Base-by-base conservation (phyloP, 2,888 invertebrate genomes). In the Eubasilissa splendida region DNA sequence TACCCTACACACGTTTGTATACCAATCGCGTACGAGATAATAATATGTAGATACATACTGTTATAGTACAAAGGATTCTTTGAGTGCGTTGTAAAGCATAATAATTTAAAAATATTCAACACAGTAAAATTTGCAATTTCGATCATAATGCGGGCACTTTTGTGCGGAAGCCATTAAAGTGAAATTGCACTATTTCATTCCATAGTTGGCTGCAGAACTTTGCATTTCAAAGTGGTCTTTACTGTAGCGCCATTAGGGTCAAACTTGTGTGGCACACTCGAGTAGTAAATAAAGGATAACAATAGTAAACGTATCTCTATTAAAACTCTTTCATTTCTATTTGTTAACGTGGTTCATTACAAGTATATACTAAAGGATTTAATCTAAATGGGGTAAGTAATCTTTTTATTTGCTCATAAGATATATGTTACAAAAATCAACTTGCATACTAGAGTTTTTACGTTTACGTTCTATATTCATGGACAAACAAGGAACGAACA, bases 151-250 rank as follows among this genome's bases (percentile, higher is more conserved):
- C 74, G 79, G 74, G 74, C 65, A 79, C 74, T 75, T 58, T 79
- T 65, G 50, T 54, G 22, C 73, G 65, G 73, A 79, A 74, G 50
- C 73, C 31, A 79, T 79, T 79, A 79, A 75, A 79, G 31, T 58
- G 14, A 66, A 74, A 79, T 75, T 63, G 59, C 73, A 60, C 52
- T 33, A 60, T 78, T 78, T 78, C 10, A 75, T 59, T 59, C 59
- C 50, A 60, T 58, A 75, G 60, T 59, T 50, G 52, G 60, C 59
- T 50, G 52, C 56, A 75, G 74, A 52, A 76, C 75, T 75, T 59
- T 75, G 65, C 76, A 81, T 81, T 79, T 81, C 78, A 77, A 78
- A 78, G 75, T 81, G 77, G 81, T 68, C 77, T 60, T 76, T 81
- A 75, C 68, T 70, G 78, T 52, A 59, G 60, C 14, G 63, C 53